Evolutionary conservation across 1,140 invertebrate species (phyloP).

Genomic region (Drosophila pallidifrons): DNA sequence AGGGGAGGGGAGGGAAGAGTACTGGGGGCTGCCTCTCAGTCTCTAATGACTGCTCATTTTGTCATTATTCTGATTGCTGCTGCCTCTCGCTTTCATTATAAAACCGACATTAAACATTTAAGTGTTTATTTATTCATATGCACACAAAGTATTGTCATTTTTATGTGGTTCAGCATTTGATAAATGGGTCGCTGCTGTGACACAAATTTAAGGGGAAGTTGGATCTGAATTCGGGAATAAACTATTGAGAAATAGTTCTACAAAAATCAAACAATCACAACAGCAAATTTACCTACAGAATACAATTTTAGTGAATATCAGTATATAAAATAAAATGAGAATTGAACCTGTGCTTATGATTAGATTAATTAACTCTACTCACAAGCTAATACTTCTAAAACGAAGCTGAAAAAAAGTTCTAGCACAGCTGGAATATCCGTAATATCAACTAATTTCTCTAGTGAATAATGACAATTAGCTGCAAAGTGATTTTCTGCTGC

Average conservation of each 20-base stretch:
- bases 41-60: slow-evolving; percentile 78
- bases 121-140: slow-evolving; percentile 61
- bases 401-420: too few species aligned
- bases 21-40: slow-evolving; percentile 10
- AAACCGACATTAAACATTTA: slow-evolving; percentile 58
- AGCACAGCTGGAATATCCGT: not conserved
- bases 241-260: not conserved
- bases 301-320: not conserved
- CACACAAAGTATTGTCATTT: slow-evolving; percentile 40
- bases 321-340: not conserved
- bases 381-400: too few species aligned
- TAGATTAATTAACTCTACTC: too few species aligned
- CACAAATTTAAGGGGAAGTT: not conserved
- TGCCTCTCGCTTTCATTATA: slow-evolving; percentile 53
- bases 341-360: too few species aligned
- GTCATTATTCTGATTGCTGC: slow-evolving; percentile 61
- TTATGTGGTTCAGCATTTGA: slow-evolving; percentile 55
- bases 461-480: not conserved
- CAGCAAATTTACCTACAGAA: too few species aligned
- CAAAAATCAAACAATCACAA: too few species aligned
- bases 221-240: not conserved
- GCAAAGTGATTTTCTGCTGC: not conserved
- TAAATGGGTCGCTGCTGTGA: slow-evolving; percentile 46
- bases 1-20: slow-evolving; percentile 1
- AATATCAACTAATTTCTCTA: not conserved